Conservation (phyloP, 2,113 vertebrate species). For the Dasyornis broadbenti region DNA sequence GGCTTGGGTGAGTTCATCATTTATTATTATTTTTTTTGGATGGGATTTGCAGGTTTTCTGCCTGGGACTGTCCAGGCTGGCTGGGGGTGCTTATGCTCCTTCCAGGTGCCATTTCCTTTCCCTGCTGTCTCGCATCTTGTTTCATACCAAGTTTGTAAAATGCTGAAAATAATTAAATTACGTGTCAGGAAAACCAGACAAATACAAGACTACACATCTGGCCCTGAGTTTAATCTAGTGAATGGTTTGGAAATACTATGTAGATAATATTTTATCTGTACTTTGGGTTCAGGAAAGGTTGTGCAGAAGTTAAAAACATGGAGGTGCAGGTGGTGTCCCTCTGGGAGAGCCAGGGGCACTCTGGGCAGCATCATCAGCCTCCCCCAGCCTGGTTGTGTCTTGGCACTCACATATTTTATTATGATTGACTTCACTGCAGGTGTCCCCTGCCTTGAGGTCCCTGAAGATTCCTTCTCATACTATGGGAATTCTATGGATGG, state of each 20-base stretch:
- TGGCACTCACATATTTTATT: not conserved
- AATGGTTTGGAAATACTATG: not conserved
- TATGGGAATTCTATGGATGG: not conserved
- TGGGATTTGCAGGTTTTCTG: fast-evolving
- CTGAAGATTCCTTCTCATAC: not conserved
- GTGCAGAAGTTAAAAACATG: not conserved
- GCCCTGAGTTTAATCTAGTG: not conserved
- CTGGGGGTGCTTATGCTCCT: not conserved
- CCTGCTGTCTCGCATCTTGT: not conserved
- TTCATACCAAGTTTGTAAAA: not conserved
- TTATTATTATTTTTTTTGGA: not conserved
- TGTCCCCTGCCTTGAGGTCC: not conserved
- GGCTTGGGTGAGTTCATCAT: not conserved
- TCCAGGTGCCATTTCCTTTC: not conserved
- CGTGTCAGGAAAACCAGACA: not conserved
- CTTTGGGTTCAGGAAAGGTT: not conserved
- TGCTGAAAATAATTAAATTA: not conserved
- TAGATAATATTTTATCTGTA: too few species aligned
- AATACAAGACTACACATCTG: not conserved
- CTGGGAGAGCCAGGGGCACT: not conserved
- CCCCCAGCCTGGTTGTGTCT: not conserved
- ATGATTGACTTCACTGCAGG: not conserved
- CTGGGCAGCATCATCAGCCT: not conserved
- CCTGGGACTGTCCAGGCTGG: not conserved
- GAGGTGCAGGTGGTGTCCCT: not conserved